A percentile compares a stretch with the other conserved stretches of the same genome.
Evolutionary conservation across 2,113 vertebrate species (phyloP).

Genomic region (Aegithalos caudatus): DNA sequence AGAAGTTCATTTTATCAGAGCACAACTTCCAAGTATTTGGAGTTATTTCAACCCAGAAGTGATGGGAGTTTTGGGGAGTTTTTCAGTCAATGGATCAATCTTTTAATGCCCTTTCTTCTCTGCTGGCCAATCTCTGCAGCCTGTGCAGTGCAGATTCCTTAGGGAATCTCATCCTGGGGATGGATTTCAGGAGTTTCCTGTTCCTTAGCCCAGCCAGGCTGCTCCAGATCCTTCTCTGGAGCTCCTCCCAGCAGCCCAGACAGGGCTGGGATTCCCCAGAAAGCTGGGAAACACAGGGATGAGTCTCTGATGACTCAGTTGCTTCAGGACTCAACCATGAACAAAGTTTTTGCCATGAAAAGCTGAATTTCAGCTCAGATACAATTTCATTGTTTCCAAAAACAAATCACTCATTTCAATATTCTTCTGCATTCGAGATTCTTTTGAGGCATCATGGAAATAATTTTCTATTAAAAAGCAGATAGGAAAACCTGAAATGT

Average conservation of each 20-base stretch:
- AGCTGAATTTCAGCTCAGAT: not conserved
- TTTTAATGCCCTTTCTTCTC: not conserved
- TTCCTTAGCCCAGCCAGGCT: not conserved
- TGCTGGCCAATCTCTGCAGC: not conserved
- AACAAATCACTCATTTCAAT: not conserved
- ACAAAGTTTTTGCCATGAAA: not conserved
- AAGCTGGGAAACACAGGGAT: not conserved
- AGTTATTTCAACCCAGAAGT: not conserved
- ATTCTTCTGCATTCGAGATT: not conserved
- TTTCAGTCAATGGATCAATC: not conserved
- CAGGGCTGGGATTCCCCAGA: not conserved
- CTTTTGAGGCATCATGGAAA: not conserved
- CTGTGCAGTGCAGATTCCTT: not conserved
- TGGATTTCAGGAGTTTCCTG: not conserved
- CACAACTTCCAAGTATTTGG: not conserved
- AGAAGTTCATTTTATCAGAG: not conserved
- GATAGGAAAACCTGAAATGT: not conserved
- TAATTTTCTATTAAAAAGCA: not conserved
- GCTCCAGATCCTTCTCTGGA: not conserved
- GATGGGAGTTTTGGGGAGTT: not conserved
- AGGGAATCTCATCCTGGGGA: not conserved
- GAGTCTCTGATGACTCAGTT: not conserved
- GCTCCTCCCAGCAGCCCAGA: not conserved
- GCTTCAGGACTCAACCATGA: not conserved
- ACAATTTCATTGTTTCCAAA: not conserved